Conservation (phyloP, 2,113 vertebrate genomes). For the Octodon degus region DNA sequence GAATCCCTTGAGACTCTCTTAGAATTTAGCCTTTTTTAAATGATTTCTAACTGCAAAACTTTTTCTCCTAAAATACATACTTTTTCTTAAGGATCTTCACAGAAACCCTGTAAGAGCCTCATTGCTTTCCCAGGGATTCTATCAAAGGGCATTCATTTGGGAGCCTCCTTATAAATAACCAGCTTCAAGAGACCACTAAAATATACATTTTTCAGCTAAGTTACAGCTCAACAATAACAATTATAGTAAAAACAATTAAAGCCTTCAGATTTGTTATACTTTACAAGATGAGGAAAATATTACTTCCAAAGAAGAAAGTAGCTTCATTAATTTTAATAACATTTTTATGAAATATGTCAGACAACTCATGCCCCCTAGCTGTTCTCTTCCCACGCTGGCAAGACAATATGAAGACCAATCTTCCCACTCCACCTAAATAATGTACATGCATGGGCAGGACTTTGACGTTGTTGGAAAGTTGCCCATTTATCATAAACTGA, state of each 20-base stretch:
- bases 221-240: conserved; percentile 13
- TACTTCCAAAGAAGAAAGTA: conserved; percentile 68
- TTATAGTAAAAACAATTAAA: conserved; percentile 45
- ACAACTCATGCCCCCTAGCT: conserved; percentile 27
- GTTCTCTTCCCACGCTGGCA: conserved; percentile 29
- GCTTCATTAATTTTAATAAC: conserved; percentile 58
- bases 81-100: conserved; percentile 30
- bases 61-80: background rate
- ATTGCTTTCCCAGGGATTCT: background rate
- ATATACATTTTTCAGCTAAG: conserved; percentile 21
- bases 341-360: background rate
- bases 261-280: conserved; percentile 11
- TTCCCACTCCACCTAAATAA: conserved; percentile 14
- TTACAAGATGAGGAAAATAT: conserved; percentile 58
- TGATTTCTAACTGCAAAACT: conserved; percentile 41
- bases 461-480: background rate
- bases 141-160: background rate
- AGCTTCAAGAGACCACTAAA: conserved; percentile 45
- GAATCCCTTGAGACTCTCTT: background rate
- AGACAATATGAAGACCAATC: background rate
- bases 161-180: conserved; percentile 17
- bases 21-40: conserved; percentile 18
- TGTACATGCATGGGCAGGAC: background rate
- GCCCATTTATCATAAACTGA: conserved; percentile 21
- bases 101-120: background rate